These are phyloP conservation scores for Onthophagus taurus DNA, from an alignment of 1,140 invertebrate genomes.

Conservation along the genomic window DNA sequence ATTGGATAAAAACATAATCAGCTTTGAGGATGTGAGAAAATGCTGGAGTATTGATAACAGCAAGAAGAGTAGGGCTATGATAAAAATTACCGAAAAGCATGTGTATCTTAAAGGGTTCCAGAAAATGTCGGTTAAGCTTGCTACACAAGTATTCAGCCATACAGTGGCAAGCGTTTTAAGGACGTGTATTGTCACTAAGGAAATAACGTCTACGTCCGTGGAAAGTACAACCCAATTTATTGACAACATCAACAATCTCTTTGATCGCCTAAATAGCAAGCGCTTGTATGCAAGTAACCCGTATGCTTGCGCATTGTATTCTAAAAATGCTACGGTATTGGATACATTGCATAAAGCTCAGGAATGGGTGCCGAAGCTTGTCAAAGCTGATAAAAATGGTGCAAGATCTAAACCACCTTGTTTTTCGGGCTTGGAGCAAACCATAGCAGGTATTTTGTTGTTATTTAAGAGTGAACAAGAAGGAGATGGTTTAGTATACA, in stretches of 20 bases:
- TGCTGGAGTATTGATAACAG: constrained; percentile 13
- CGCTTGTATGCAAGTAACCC: constrained; percentile 13
- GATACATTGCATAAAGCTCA: neutral
- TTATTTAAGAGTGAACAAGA: constrained; percentile 7
- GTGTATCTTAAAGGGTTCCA: constrained; percentile 24
- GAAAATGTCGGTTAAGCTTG: constrained; percentile 23
- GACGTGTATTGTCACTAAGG: constrained; percentile 17
- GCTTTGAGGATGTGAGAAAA: constrained; percentile 15
- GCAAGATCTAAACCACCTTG: constrained; percentile 9
- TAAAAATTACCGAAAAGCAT: constrained; percentile 23
- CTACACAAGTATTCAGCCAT: constrained; percentile 21
- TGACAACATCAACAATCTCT: constrained; percentile 15
- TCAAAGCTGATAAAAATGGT: neutral
- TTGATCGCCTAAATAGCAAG: constrained; percentile 17
- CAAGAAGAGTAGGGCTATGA: constrained; percentile 11
- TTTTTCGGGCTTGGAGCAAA: constrained; percentile 17
- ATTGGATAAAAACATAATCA: constrained; percentile 5
- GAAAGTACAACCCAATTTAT: constrained; percentile 22
- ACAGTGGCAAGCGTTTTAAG: constrained; percentile 18
- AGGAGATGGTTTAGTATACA: constrained; percentile 15
- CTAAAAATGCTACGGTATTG: neutral
- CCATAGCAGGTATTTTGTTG: constrained; percentile 17
- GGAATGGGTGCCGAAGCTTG: neutral
- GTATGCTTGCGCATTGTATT: constrained; percentile 10
- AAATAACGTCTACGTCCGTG: constrained; percentile 19